These are phyloP conservation scores for Coptodon rendalli DNA, from an alignment of 2,113 vertebrate species.

Conservation along the genomic window DNA sequence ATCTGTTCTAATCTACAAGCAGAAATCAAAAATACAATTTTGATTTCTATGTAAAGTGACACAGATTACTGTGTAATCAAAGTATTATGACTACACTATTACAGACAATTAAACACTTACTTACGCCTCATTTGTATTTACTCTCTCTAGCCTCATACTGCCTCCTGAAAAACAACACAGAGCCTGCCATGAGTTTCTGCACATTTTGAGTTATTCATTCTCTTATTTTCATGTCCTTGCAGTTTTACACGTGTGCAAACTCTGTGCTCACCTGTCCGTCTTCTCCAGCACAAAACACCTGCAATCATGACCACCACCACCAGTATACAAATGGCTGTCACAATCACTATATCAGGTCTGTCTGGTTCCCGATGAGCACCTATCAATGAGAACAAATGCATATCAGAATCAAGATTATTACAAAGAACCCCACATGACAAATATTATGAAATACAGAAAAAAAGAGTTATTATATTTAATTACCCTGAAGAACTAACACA, in stretches of 20 bases:
- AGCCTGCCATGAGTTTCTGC: background rate
- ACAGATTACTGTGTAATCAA: background rate
- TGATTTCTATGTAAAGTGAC: background rate
- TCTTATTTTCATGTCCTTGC: background rate
- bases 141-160: background rate
- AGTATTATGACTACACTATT: background rate
- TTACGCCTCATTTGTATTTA: background rate
- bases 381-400: background rate
- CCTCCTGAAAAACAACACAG: background rate
- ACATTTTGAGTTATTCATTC: background rate
- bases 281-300: background rate
- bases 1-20: background rate
- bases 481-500: background rate
- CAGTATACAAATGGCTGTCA: background rate
- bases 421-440: background rate
- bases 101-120: background rate
- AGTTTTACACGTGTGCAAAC: background rate
- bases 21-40: background rate
- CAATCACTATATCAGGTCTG: fast-evolving
- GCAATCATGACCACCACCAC: fast-evolving
- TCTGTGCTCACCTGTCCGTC: background rate
- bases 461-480: background rate
- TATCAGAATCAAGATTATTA: background rate
- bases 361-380: background rate
- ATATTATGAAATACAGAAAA: background rate